phyloP scores from a whole-genome alignment of 2,888 invertebrate species.

The Adelphocoris suturalis region DNA sequence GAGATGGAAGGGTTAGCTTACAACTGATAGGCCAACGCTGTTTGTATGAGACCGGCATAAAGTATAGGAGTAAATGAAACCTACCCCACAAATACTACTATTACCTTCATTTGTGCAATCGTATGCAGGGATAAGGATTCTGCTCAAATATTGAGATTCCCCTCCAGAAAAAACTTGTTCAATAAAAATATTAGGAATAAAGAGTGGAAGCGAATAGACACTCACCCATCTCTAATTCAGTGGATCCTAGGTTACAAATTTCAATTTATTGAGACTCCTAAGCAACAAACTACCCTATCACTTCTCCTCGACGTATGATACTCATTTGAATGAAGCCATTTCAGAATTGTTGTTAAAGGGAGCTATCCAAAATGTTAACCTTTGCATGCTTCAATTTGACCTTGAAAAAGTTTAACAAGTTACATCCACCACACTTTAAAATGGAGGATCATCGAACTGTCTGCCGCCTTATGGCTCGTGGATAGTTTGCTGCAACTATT shows the following conservation, averaged over 20 bases:
- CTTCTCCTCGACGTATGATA: neutral
- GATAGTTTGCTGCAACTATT: neutral
- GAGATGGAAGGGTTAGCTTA: neutral
- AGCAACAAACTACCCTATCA: neutral
- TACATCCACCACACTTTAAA: conserved; percentile 17
- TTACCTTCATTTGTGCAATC: too few species aligned
- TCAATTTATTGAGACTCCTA: neutral
- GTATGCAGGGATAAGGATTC: too few species aligned
- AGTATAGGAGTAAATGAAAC: neutral
- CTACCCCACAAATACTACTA: neutral
- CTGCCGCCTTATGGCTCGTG: neutral
- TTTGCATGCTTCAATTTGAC: neutral
- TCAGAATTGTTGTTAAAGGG: neutral
- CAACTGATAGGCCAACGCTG: neutral
- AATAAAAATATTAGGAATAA: too few species aligned
- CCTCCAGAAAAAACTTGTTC: too few species aligned
- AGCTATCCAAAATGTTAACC: neutral
- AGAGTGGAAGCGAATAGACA: neutral
- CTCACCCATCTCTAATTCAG: conserved; percentile 1
- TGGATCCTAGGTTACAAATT: neutral
- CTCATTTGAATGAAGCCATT: neutral
- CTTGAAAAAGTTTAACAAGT: neutral
- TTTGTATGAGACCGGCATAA: neutral
- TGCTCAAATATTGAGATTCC: too few species aligned
- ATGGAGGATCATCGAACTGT: conserved; percentile 25